phyloP scores from a whole-genome alignment of 2,888 invertebrate genomes.

The Octonoba sinensis region DNA sequence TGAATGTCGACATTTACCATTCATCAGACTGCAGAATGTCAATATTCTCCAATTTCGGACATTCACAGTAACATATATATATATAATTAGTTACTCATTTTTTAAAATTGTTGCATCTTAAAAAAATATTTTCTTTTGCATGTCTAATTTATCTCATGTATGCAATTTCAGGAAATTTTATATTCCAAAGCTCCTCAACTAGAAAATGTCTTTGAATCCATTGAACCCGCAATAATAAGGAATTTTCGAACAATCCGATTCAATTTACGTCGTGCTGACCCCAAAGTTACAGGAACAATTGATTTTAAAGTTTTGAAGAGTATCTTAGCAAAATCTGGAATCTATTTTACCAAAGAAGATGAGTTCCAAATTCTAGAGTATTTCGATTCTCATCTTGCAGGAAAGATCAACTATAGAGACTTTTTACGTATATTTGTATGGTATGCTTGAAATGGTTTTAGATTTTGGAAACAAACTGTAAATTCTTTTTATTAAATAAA shows the following conservation, averaged over 20 bases:
- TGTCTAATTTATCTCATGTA: too few species aligned
- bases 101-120: too few species aligned
- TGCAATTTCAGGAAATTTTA: constrained; percentile 31
- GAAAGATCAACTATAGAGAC: constrained; percentile 49
- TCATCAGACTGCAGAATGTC: too few species aligned
- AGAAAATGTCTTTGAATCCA: constrained; percentile 16
- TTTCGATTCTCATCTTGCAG: constrained; percentile 38
- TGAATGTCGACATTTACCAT: too few species aligned
- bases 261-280: constrained; percentile 37
- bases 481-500: not conserved
- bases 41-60: too few species aligned
- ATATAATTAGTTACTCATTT: too few species aligned
- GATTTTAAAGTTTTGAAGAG: constrained; percentile 22
- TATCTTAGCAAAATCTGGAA: constrained; percentile 27
- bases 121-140: too few species aligned
- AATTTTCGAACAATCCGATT: constrained; percentile 44
- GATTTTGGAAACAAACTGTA: not conserved
- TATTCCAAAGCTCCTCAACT: constrained; percentile 40
- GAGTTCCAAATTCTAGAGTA: constrained; percentile 48
- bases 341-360: constrained; percentile 31
- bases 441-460: constrained; percentile 37
- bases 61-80: too few species aligned
- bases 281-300: constrained; percentile 30
- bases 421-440: constrained; percentile 54
- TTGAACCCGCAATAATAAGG: constrained; percentile 36